phyloP scores from a whole-genome alignment of 2,797 vertebrate species.

The Bovichtus diacanthus region DNA sequence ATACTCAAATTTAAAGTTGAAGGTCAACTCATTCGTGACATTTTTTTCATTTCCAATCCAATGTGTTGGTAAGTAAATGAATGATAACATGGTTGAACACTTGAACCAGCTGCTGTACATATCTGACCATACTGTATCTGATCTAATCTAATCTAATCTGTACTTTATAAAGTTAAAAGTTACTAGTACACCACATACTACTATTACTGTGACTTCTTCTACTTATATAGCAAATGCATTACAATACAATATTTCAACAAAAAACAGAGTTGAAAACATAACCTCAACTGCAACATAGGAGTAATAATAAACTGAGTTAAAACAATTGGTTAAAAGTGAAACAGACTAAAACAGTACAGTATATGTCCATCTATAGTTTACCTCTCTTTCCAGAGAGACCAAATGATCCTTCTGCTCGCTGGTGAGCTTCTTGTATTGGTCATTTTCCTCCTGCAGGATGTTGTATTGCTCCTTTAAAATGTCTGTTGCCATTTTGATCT shows the following conservation, averaged over 20 bases:
- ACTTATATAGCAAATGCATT: background rate
- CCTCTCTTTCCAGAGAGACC: background rate
- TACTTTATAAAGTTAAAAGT: too few relatives aligned
- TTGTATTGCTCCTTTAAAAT: background rate
- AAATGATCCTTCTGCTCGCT: background rate
- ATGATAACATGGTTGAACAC: background rate
- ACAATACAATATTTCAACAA: background rate
- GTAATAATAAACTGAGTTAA: background rate
- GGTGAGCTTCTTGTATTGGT: background rate
- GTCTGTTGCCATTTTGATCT: conserved; percentile 1
- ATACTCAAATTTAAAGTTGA: background rate
- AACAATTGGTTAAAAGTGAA: background rate
- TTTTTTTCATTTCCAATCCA: background rate
- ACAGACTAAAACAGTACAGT: background rate
- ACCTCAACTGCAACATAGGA: background rate
- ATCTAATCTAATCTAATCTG: background rate
- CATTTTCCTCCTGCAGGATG: background rate
- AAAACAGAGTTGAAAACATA: background rate
- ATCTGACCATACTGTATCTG: background rate
- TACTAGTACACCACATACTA: background rate
- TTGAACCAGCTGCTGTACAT: background rate
- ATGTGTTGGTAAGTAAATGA: background rate
- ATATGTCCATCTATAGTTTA: background rate
- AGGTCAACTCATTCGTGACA: background rate
- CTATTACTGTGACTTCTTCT: background rate